A percentile compares a stretch with the other conserved stretches of the same genome.
phyloP scores from a whole-genome alignment of 2,113 vertebrate genomes.

The Mesocricetus auratus region DNA sequence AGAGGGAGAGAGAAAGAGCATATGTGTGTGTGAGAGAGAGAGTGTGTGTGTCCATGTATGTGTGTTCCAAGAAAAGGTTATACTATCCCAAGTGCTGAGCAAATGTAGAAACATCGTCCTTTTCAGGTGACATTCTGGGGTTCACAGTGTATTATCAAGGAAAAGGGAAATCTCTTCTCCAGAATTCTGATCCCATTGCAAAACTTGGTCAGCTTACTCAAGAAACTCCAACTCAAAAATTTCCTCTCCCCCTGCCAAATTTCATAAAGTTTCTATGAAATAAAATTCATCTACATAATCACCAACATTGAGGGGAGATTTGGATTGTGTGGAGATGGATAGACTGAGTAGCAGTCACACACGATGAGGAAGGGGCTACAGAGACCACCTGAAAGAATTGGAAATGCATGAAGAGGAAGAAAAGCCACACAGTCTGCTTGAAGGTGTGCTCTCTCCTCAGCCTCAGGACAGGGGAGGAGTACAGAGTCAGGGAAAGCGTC shows the following conservation, averaged over 20 bases:
- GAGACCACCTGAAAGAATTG: background rate
- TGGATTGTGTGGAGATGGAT: no score
- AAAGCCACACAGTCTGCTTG: background rate
- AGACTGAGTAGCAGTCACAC: rapidly evolving
- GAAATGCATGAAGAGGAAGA: background rate
- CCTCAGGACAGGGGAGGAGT: background rate
- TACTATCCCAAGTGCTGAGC: background rate
- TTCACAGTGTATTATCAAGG: background rate
- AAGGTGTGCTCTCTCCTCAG: background rate
- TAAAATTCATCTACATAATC: rapidly evolving
- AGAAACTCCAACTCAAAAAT: constrained; percentile 51
- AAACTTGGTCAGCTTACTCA: constrained; percentile 9
- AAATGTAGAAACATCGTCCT: background rate
- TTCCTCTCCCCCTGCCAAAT: background rate
- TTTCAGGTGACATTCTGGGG: background rate
- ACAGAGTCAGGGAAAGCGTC: background rate
- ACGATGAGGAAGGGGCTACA: background rate
- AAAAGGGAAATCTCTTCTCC: background rate
- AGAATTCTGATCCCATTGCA: background rate
- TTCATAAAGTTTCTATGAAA: background rate
- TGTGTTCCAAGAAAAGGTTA: background rate
- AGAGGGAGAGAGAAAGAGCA: no score
- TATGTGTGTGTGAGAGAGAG: no score
- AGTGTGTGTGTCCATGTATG: no score
- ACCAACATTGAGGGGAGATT: background rate